Evolutionary conservation across 2,797 vertebrate genomes (phyloP).

Genomic region (Gymnoscopelus microlampas): DNA sequence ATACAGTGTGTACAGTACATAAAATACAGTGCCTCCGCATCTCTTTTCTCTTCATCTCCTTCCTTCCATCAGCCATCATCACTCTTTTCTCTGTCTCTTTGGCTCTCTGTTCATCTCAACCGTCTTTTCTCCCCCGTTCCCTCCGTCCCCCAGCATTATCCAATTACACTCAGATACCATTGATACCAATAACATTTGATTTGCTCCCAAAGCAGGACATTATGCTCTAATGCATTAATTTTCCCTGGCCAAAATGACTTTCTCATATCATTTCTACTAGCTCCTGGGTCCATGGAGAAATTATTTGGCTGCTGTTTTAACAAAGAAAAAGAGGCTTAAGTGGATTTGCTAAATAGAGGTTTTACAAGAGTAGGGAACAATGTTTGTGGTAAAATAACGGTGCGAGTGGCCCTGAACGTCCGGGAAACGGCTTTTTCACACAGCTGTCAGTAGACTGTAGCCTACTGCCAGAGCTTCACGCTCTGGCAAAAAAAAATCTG

Average conservation of each 20-base stretch:
- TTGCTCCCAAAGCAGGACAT: conserved; percentile 67
- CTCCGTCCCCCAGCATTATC: conserved; percentile 65
- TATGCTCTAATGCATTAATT: conserved; percentile 71
- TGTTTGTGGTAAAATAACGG: conserved; percentile 58
- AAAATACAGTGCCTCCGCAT: no score
- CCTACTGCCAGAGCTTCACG: background rate
- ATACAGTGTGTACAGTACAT: no score
- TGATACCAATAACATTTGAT: conserved; percentile 71
- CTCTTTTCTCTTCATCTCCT: conserved; percentile 3
- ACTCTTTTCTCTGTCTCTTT: conserved; percentile 15
- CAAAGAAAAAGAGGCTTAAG: conserved; percentile 48
- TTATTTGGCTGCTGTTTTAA: conserved; percentile 73
- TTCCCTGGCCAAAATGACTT: conserved; percentile 66
- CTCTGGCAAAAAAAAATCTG: no score
- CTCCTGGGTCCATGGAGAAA: conserved; percentile 67
- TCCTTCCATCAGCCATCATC: conserved; percentile 8
- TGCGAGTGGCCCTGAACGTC: conserved; percentile 32
- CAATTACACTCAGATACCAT: conserved; percentile 59
- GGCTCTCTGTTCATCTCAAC: conserved; percentile 19
- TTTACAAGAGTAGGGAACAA: conserved; percentile 61
- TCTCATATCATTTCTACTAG: conserved; percentile 62
- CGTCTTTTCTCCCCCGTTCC: conserved; percentile 39
- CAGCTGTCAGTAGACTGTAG: conserved; percentile 21
- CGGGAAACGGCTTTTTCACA: conserved; percentile 41
- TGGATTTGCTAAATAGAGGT: conserved; percentile 44